Evolutionary conservation across 2,888 invertebrate genomes (phyloP), one percentile per base, ranked within the genome.

Genomic region (Dolichopus griseipennis): DNA sequence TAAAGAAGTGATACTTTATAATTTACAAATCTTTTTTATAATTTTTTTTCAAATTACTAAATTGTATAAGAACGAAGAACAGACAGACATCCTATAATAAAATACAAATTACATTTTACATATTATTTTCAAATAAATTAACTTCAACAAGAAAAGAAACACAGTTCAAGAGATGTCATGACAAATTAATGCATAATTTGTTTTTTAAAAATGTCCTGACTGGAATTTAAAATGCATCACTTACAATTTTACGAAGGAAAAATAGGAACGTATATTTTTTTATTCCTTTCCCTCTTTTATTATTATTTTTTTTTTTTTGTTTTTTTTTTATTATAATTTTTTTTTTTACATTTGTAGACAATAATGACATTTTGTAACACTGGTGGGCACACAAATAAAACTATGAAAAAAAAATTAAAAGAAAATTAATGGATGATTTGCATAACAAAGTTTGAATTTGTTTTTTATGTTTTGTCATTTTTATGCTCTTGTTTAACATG

Each of bases 161-260:
- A 37, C 6, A 27, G 27, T 5, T 27, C 37, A 37, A 63, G 27
- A 63, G 63, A 63, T 63, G 63, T 52, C 52, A 52, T 27, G 18
- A 63, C 63, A 63, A 63, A 63, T 63, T 63, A 63, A 63, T 63
- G 63, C 63, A 63, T 63, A 63, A 63, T 63, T 63, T 63, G 63
- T 63, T 63, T 52, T 52, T 52, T 52, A 52, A 52, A 43, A 52
- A 18, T 15, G 6, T 52, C 18, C n/a, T 52, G 52, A 52, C 52
- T 52, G 5, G 52, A 52, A 52, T 52, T 12, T 52, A 12, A 27
- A 52, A 52, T 52, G 52, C 52, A 52, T 52, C 52, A 52, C 18
- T 52, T 52, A 52, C n/a, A 18, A 52, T 52, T 52, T n/a, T 52
- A 18, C n/a, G 18, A 18, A 18, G 6, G 6, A 18, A 52, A n/a